phyloP scores from a whole-genome alignment of 2,888 invertebrate genomes.

The Dasypogon diadema region DNA sequence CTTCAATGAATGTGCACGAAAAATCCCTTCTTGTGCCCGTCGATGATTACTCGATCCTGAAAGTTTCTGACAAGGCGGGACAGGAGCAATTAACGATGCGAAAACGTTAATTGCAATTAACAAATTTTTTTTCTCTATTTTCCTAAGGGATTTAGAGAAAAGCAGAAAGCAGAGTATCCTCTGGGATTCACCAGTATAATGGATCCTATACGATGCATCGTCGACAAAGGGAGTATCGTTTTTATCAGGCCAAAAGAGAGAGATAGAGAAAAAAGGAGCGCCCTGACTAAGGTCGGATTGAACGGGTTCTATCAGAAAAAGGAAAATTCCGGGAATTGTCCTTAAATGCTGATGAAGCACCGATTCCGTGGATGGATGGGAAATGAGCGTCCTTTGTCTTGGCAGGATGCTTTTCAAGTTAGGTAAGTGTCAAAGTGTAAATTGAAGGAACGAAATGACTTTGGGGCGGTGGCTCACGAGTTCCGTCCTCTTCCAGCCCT shows the following conservation, averaged over 20 bases:
- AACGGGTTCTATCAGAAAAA: conserved; percentile 36
- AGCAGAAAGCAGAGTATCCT: conserved; percentile 36
- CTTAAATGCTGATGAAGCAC: conserved; percentile 51
- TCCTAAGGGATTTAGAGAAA: neutral
- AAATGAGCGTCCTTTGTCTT: conserved; percentile 48
- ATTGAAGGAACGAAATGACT: conserved; percentile 32
- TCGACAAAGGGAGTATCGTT: conserved; percentile 37
- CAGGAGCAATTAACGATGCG: conserved; percentile 50
- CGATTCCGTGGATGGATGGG: conserved; percentile 48
- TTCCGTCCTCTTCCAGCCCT: neutral
- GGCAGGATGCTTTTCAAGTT: conserved; percentile 45
- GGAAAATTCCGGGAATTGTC: conserved; percentile 37
- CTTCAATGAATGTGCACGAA: neutral
- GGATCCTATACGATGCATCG: conserved; percentile 36
- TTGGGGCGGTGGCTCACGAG: conserved; percentile 1
- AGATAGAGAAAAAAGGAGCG: neutral
- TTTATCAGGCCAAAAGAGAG: conserved; percentile 15
- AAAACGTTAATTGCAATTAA: conserved; percentile 50
- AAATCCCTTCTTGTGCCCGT: neutral
- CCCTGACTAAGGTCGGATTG: conserved; percentile 45
- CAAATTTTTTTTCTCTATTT: conserved; percentile 45
- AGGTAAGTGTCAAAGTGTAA: conserved; percentile 46
- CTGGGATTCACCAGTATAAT: conserved; percentile 4
- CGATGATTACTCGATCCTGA: conserved; percentile 45
- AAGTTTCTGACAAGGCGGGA: conserved; percentile 32